Conservation (phyloP, 2,888 invertebrate genomes). For the Smittia aterrima region DNA sequence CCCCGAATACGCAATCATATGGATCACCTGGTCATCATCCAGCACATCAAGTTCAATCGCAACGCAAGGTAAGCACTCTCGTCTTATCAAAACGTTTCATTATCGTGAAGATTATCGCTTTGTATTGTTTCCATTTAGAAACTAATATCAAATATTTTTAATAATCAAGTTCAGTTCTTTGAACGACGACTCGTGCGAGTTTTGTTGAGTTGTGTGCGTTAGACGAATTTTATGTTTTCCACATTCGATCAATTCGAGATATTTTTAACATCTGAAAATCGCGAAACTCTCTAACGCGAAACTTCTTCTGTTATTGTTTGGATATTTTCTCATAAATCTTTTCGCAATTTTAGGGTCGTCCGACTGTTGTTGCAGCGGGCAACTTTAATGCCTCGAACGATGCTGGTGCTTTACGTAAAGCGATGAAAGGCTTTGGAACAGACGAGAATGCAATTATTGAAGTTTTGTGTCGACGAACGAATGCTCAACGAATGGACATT, state of each 20-base stretch:
- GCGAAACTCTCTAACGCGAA: background rate
- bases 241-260: no score
- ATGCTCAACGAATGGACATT: constrained; percentile 82
- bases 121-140: no score
- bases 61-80: background rate
- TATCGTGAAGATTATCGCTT: no score
- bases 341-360: constrained; percentile 52
- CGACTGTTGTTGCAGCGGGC: constrained; percentile 73
- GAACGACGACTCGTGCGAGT: background rate
- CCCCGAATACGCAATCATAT: no score
- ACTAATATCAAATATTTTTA: background rate
- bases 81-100: no score
- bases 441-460: constrained; percentile 87
- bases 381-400: constrained; percentile 77
- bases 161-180: background rate
- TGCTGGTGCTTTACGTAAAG: constrained; percentile 78
- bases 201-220: background rate
- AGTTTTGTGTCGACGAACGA: constrained; percentile 76
- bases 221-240: background rate
- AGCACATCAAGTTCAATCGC: background rate
- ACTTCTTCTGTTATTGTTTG: background rate
- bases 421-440: constrained; percentile 70
- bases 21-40: background rate
- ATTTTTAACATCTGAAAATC: background rate
- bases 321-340: background rate